Evolutionary conservation across 2,888 invertebrate species (phyloP).

Genomic region (Leptarthrus brevirostris): DNA sequence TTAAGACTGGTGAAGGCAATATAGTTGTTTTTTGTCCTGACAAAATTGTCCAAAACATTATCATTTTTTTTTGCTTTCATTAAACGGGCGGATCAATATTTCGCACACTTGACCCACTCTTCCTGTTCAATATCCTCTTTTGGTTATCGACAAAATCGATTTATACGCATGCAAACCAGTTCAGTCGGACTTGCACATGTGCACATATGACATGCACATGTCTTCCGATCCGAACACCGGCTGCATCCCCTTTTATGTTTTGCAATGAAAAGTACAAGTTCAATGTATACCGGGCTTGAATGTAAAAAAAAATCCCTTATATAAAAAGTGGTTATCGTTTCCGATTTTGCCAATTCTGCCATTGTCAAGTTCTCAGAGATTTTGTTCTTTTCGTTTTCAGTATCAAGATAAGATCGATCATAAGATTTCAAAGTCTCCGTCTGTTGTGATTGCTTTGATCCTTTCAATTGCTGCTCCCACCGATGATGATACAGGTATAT

Average conservation of each 20-base stretch:
- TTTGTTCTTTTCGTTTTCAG: neutral
- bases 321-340: constrained; percentile 54
- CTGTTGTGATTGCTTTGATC: neutral
- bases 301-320: neutral
- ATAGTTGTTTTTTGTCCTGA: too few species aligned
- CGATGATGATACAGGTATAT: neutral
- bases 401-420: neutral
- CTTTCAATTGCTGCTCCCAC: neutral
- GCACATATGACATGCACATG: neutral
- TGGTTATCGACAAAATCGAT: too few species aligned
- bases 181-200: neutral
- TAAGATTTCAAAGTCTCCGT: neutral
- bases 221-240: neutral
- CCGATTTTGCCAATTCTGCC: constrained; percentile 49
- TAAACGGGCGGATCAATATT: too few species aligned
- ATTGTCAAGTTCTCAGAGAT: constrained; percentile 8
- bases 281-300: constrained; percentile 30
- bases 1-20: too few species aligned
- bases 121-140: too few species aligned
- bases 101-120: too few species aligned
- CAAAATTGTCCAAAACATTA: too few species aligned
- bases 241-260: constrained; percentile 1
- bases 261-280: constrained; percentile 45
- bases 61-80: too few species aligned
- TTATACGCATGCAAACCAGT: neutral